Conservation (phyloP, 2,113 vertebrate genomes). For the Emydocephalus ijimae region DNA sequence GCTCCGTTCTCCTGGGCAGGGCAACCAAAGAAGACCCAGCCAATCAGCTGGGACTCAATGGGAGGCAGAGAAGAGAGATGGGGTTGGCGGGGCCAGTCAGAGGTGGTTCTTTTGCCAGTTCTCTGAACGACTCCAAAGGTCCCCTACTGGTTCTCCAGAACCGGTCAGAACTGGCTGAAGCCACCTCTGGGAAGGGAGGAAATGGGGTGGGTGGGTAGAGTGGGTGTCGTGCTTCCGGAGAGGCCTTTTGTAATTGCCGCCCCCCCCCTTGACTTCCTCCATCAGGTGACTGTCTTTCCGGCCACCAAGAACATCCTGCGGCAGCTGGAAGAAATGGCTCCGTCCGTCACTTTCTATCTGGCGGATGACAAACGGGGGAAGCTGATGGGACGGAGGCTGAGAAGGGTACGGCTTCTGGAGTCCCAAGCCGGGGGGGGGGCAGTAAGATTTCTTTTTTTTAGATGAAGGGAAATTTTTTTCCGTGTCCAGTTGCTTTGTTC, state of each 20-base stretch:
- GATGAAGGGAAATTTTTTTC: background rate
- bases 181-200: background rate
- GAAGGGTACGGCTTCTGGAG: slow-evolving; percentile 70
- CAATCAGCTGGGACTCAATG: too few species aligned
- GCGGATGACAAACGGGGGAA: slow-evolving; percentile 83
- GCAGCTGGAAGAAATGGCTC: slow-evolving; percentile 87
- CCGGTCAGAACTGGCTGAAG: too few species aligned
- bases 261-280: background rate
- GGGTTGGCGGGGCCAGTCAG: too few species aligned
- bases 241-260: background rate
- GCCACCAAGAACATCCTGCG: slow-evolving; percentile 90
- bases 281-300: slow-evolving; percentile 89
- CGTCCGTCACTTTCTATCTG: slow-evolving; percentile 90
- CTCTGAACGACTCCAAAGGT: too few species aligned
- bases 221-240: background rate
- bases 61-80: too few species aligned
- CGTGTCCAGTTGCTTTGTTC: background rate
- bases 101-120: too few species aligned
- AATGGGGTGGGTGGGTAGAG: background rate
- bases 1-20: too few species aligned
- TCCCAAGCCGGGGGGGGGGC: too few species aligned
- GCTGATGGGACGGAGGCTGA: slow-evolving; percentile 86
- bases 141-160: too few species aligned
- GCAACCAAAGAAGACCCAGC: too few species aligned
- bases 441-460: background rate